Conservation (phyloP, 2,797 vertebrate species). For the Ispidina lecontei region DNA sequence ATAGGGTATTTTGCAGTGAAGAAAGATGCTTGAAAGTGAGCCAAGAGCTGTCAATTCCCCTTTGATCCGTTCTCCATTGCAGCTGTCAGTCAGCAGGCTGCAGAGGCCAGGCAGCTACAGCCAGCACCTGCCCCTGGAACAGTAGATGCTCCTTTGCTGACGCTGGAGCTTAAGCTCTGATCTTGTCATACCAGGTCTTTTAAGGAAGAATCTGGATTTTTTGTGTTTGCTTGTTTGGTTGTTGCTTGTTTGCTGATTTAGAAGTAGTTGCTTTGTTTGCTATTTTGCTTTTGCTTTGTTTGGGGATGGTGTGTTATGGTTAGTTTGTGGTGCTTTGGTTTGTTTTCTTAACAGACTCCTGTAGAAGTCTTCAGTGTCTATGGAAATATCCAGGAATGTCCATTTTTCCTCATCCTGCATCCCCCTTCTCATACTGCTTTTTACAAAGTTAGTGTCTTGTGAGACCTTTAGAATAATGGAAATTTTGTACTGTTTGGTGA, state of each 20-base stretch:
- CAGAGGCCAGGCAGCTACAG: conserved; percentile 62
- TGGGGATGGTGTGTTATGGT: too few species aligned
- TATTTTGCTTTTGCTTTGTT: not conserved
- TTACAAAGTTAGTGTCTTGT: not conserved
- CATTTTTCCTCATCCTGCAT: too few species aligned
- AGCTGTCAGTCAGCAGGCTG: conserved; percentile 63
- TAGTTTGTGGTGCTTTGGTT: too few species aligned
- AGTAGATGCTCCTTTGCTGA: not conserved
- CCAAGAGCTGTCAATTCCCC: conserved; percentile 75
- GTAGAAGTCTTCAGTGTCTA: not conserved
- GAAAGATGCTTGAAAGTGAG: conserved; percentile 57
- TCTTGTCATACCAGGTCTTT: not conserved
- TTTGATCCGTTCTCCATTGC: conserved; percentile 67
- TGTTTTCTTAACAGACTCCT: not conserved
- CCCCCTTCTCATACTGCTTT: not conserved
- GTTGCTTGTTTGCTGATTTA: not conserved
- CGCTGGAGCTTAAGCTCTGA: not conserved
- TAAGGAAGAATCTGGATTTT: not conserved
- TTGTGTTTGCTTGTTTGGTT: not conserved
- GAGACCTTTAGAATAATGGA: not conserved
- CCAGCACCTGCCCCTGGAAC: conserved; percentile 48
- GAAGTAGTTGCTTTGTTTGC: too few species aligned
- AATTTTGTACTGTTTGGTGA: not conserved
- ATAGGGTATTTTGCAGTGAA: conserved; percentile 28
- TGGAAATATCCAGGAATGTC: not conserved